phyloP scores from a whole-genome alignment of 2,113 vertebrate species.

The Myotis brandtii region DNA sequence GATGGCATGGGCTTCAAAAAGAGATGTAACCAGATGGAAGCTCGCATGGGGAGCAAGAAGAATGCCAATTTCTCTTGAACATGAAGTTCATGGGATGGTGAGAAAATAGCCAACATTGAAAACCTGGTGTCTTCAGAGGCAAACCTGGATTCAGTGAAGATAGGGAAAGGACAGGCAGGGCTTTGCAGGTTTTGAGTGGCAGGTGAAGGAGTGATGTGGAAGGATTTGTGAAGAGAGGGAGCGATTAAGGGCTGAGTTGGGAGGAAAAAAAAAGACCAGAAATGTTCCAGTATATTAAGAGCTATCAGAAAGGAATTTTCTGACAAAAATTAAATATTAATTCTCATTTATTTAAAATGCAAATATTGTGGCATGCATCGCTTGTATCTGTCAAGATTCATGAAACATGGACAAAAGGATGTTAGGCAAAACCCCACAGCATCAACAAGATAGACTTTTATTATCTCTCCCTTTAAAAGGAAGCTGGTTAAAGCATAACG shows the following conservation, averaged over 20 bases:
- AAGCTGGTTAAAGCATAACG: not conserved
- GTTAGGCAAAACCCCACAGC: not conserved
- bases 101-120: not conserved
- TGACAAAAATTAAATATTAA: conserved; percentile 9
- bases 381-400: not conserved
- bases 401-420: not conserved
- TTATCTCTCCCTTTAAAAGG: not conserved
- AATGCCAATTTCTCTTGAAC: not conserved
- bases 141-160: not conserved
- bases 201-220: not conserved
- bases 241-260: too few relatives aligned
- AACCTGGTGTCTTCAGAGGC: not conserved
- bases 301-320: not conserved
- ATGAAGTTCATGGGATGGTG: not conserved
- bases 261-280: not conserved
- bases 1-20: not conserved
- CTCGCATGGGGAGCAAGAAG: not conserved
- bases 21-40: not conserved
- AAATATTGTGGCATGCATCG: not conserved
- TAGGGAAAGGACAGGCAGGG: not conserved
- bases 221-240: not conserved
- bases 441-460: not conserved
- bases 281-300: not conserved
- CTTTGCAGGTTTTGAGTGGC: not conserved
- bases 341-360: not conserved